These are phyloP conservation scores for Erannis defoliaria DNA, from an alignment of 2,888 invertebrate species.

Conservation along the genomic window DNA sequence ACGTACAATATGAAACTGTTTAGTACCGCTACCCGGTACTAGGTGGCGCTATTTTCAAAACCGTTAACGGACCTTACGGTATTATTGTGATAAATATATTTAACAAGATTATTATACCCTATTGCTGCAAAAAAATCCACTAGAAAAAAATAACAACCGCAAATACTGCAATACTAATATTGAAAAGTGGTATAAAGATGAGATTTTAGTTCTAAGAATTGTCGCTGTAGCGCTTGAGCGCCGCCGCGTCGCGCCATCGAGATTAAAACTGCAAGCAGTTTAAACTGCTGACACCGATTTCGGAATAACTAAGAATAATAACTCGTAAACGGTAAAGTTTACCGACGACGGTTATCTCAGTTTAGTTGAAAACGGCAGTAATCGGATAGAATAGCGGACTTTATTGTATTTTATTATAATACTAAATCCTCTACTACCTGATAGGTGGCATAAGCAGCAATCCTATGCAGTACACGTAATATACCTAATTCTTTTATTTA, in stretches of 20 bases:
- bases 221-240: neutral
- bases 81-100: conserved; percentile 1
- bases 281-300: conserved; percentile 19
- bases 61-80: conserved; percentile 41
- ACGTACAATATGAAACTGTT: conserved; percentile 60
- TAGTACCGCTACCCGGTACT: conserved; percentile 77
- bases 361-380: conserved; percentile 11
- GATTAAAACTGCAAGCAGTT: too few species aligned
- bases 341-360: conserved; percentile 8
- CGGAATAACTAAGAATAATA: conserved; percentile 14
- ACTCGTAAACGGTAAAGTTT: conserved; percentile 18
- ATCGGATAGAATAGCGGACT: conserved; percentile 4
- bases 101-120: neutral
- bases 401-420: neutral
- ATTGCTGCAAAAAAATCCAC: neutral
- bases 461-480: neutral
- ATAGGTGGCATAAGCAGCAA: neutral
- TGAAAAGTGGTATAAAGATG: too few species aligned
- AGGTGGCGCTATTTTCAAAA: conserved; percentile 72
- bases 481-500: neutral
- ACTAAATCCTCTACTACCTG: neutral
- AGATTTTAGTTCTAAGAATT: conserved; percentile 16
- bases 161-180: neutral
- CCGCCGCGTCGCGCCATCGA: too few species aligned
- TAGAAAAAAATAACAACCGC: neutral